Conservation (phyloP, 2,888 invertebrate genomes). For the Amiota minor region DNA sequence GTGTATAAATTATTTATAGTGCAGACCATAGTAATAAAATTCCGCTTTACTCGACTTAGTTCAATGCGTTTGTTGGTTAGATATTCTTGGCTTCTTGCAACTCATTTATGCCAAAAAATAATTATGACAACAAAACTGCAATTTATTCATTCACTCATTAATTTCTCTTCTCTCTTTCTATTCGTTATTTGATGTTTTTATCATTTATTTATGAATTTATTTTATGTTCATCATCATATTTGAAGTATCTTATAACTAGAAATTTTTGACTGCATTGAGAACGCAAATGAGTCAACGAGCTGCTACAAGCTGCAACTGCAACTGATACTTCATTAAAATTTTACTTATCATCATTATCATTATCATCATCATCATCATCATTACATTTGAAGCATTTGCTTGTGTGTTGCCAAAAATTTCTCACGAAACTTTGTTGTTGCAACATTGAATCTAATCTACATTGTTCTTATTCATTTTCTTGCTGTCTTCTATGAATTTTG, state of each 20-base stretch:
- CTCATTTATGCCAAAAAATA: neutral
- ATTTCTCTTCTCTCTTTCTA: neutral
- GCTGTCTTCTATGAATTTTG: too few relatives aligned
- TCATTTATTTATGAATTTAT: constrained; percentile 15
- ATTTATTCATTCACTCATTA: constrained; percentile 1
- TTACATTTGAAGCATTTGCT: neutral
- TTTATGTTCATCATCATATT: neutral
- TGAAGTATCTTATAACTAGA: constrained; percentile 17
- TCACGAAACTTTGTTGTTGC: too few relatives aligned
- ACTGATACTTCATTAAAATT: too few relatives aligned
- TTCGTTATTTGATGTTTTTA: constrained; percentile 3
- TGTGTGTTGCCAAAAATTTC: too few relatives aligned
- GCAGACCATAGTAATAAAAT: too few relatives aligned
- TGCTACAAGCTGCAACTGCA: neutral
- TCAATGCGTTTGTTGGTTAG: too few relatives aligned
- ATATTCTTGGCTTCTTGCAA: too few relatives aligned
- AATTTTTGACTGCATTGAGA: constrained; percentile 7
- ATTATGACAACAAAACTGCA: constrained; percentile 13
- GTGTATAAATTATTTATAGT: constrained; percentile 16
- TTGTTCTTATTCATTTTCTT: too few relatives aligned
- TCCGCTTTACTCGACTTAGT: too few relatives aligned
- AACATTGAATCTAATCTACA: too few relatives aligned
- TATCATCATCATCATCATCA: neutral
- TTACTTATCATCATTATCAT: too few relatives aligned
- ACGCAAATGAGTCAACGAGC: neutral